Evolutionary conservation across 2,888 invertebrate species (phyloP), one percentile per base, ranked within the genome.

Genomic region (Malthinus flaveolus): DNA sequence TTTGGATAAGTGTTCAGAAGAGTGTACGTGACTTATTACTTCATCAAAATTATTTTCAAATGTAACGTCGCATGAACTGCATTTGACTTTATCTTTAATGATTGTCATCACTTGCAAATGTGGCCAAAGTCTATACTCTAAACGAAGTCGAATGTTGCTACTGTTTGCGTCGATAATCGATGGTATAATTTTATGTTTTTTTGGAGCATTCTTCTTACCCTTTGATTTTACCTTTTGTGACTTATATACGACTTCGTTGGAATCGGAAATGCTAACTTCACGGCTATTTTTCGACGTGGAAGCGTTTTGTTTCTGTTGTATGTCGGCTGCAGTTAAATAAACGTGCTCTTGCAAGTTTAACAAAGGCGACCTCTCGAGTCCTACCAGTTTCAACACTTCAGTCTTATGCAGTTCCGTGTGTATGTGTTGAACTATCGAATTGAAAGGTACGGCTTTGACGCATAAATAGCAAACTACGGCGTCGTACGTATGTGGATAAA

Each of bases 401-500:
- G n/a, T 15, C 31, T 56, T 56, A 23, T 60, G 60, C 5, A 7
- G 0, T 7, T 56, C 32, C 2, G n/a, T 23, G 3, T 52, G 45
- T 32, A 60, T 48, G 10, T 60, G 60, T n/a, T 33, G 8, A 10
- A 36, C 31, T 32, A 60, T 2, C 7, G 12, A 12, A 44, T 49
- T 35, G 7, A 56, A 60, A 33, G 32, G 15, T 15, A 60, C 49
- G 7, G 10, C 15, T 10, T 15, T 36, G 8, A 8, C 23, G 34
- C 56, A 60, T 12, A 49, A 32, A 15, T 15, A 15, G 11, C 56
- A 60, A n/a, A 7, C 8, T 5, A 52, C 23, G 10, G 33, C 8
- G 12, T 4, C 8, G n/a, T 36, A 39, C 9, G 49, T 23, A 11
- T 63, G 57, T 9, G 71, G 70, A 11, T 58, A 49, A 55, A 75